A percentile compares a stretch with the other conserved stretches of the same genome.
phyloP scores from a whole-genome alignment of 2,888 invertebrate genomes.

The Callinectes sapidus region DNA sequence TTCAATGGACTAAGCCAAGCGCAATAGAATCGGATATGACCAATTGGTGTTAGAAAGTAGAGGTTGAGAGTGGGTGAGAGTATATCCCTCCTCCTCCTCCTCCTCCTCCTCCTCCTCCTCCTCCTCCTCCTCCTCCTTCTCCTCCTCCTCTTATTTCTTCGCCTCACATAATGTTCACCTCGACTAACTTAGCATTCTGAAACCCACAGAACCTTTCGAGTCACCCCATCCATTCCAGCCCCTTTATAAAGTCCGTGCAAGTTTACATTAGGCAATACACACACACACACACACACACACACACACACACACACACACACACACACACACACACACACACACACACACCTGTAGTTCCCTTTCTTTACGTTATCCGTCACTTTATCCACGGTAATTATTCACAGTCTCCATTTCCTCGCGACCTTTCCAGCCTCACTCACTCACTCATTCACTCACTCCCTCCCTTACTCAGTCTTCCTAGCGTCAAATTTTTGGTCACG shows the following conservation, averaged over 20 bases:
- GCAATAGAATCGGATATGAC: conserved; percentile 46
- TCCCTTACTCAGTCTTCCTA: not conserved
- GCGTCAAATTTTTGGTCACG: not conserved
- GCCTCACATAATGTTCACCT: not conserved
- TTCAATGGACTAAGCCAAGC: conserved; percentile 51
- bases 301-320: not conserved
- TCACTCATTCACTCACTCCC: not conserved
- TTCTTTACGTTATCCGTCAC: not conserved
- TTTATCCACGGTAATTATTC: conserved; percentile 7
- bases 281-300: too few relatives aligned
- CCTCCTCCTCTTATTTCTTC: not conserved
- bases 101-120: conserved; percentile 56
- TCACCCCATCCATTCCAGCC: not conserved
- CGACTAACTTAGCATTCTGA: not conserved
- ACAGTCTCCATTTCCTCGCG: not conserved
- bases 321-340: not conserved
- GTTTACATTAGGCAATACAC: not conserved
- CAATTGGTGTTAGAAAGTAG: conserved; percentile 40
- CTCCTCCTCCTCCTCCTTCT: not conserved
- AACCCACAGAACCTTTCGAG: not conserved
- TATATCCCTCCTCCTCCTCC: conserved; percentile 51
- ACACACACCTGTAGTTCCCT: not conserved
- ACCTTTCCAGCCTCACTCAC: not conserved
- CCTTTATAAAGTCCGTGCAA: not conserved
- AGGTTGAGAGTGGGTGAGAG: conserved; percentile 24